phyloP scores from a whole-genome alignment of 2,888 invertebrate genomes.

The Desoria tigrina region DNA sequence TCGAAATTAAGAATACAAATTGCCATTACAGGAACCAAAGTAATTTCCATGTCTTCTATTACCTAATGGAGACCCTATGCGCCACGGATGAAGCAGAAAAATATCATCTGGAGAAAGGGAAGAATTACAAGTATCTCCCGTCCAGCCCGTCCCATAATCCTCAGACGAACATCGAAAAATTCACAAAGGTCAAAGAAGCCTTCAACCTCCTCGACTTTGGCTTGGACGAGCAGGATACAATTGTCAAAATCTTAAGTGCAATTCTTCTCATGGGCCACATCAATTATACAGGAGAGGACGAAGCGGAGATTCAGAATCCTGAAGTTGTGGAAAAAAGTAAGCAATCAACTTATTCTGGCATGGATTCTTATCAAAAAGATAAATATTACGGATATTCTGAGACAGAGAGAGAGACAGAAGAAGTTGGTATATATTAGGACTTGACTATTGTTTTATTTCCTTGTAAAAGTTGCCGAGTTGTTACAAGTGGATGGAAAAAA shows the following conservation, averaged over 20 bases:
- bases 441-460: slow-evolving; percentile 5
- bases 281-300: slow-evolving; percentile 69
- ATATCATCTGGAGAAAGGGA: slow-evolving; percentile 68
- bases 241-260: slow-evolving; percentile 72
- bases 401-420: slow-evolving; percentile 6
- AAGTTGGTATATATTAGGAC: no score
- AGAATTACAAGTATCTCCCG: slow-evolving; percentile 74
- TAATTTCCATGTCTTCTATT: slow-evolving; percentile 87
- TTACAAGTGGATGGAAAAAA: slow-evolving; percentile 78
- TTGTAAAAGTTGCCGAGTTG: slow-evolving; percentile 67
- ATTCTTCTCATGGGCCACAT: slow-evolving; percentile 78
- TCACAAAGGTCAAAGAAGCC: slow-evolving; percentile 43
- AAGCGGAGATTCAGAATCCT: slow-evolving; percentile 71
- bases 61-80: slow-evolving; percentile 81
- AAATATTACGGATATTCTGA: neutral
- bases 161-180: slow-evolving; percentile 42
- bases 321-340: slow-evolving; percentile 67
- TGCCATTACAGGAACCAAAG: slow-evolving; percentile 77
- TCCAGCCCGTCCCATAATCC: slow-evolving; percentile 62
- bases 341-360: slow-evolving; percentile 5
- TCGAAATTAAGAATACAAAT: no score
- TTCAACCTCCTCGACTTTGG: slow-evolving; percentile 66
- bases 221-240: slow-evolving; percentile 68
- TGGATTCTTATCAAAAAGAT: slow-evolving; percentile 6
- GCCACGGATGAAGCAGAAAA: slow-evolving; percentile 67